A percentile compares a stretch with the other conserved stretches of the same genome.
These are phyloP conservation scores for Lepidurus apus DNA, from an alignment of 1,140 invertebrate species.

Conservation along the genomic window DNA sequence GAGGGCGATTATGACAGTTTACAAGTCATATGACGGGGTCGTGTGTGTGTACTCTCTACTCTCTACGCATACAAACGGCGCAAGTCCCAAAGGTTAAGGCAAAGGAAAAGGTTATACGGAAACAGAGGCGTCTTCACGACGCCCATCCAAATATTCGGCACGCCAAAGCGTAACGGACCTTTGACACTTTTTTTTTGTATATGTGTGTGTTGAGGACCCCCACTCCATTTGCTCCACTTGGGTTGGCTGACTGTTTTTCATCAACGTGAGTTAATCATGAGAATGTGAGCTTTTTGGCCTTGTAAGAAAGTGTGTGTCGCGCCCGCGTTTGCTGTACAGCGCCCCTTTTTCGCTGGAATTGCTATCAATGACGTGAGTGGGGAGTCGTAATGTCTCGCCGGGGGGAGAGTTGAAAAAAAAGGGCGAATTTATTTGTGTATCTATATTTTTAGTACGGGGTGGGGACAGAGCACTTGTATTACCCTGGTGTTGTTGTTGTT, in stretches of 20 bases:
- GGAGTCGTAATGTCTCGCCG: conserved; percentile 22
- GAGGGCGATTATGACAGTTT: no score
- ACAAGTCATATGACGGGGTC: no score
- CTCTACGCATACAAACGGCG: background rate
- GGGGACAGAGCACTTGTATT: background rate
- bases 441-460: background rate
- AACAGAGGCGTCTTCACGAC: conserved; percentile 12
- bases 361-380: conserved; percentile 18
- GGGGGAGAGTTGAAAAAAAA: background rate
- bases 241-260: background rate
- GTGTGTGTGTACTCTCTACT: no score
- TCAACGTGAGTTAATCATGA: conserved; percentile 19
- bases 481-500: background rate
- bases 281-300: background rate
- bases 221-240: background rate
- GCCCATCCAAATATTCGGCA: conserved; percentile 7
- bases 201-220: background rate
- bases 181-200: conserved; percentile 17
- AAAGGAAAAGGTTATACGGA: background rate
- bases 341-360: conserved; percentile 9
- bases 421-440: conserved; percentile 24
- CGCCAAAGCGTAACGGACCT: conserved; percentile 20
- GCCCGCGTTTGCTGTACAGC: background rate
- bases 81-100: background rate
- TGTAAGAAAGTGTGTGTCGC: background rate